These are phyloP conservation scores for Sylvia borin DNA, from an alignment of 2,797 vertebrate species.

Conservation along the genomic window DNA sequence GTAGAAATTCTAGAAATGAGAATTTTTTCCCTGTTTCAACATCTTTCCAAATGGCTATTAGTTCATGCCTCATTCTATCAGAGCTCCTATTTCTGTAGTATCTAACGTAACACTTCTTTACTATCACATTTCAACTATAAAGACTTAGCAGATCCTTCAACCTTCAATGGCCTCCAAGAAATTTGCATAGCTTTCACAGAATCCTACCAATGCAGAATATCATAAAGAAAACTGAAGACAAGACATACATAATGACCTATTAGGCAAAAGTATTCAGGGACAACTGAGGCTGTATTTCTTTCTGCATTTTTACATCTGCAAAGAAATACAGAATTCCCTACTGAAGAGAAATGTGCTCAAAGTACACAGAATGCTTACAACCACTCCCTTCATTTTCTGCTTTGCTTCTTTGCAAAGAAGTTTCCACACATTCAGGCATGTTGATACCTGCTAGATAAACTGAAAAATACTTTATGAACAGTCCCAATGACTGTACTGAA, in stretches of 20 bases:
- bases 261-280: neutral
- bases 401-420: neutral
- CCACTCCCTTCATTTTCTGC: neutral
- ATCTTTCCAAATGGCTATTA: neutral
- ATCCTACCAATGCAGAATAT: neutral
- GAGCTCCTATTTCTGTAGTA: neutral
- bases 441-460: neutral
- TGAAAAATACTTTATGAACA: neutral
- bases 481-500: neutral
- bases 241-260: neutral
- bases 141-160: neutral
- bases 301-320: neutral
- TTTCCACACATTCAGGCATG: neutral
- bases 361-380: neutral
- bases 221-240: neutral
- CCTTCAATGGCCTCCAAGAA: neutral
- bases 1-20: neutral
- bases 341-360: neutral
- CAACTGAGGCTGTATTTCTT: neutral
- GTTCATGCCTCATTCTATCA: neutral
- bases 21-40: neutral
- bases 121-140: neutral
- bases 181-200: neutral
- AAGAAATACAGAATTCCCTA: neutral
- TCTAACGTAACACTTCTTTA: neutral